Conservation (phyloP, 2,888 invertebrate genomes). For the Scrobipalpa costella region DNA sequence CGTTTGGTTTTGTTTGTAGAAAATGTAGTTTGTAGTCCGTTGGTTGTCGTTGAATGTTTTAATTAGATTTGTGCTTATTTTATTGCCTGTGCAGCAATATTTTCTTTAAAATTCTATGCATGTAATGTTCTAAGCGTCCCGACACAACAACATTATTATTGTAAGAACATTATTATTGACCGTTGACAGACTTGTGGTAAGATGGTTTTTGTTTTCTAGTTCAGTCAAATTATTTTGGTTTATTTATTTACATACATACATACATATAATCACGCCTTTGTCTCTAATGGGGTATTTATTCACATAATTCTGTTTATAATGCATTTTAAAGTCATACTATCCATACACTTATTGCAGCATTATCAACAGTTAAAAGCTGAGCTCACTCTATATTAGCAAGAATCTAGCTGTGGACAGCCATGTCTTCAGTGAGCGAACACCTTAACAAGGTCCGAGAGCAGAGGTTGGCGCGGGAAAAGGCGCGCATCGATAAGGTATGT, state of each 20-base stretch:
- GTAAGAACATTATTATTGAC: background rate
- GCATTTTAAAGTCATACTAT: too few species aligned
- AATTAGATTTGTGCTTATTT: slow-evolving; percentile 11
- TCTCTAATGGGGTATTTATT: background rate
- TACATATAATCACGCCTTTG: too few species aligned
- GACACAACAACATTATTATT: background rate
- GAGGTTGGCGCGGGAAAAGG: slow-evolving; percentile 63
- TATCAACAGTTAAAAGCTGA: background rate
- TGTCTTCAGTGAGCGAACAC: slow-evolving; percentile 51
- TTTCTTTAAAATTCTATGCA: slow-evolving; percentile 3
- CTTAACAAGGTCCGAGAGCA: slow-evolving; percentile 62
- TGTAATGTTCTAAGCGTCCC: background rate
- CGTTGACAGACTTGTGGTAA: slow-evolving; percentile 10
- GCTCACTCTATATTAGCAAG: background rate
- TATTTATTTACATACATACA: background rate
- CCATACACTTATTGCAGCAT: too few species aligned
- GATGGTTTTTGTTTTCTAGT: background rate
- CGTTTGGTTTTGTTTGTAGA: slow-evolving; percentile 27
- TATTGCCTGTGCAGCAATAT: background rate
- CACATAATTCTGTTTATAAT: too few species aligned
- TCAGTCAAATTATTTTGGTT: background rate
- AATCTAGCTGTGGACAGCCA: slow-evolving; percentile 21
- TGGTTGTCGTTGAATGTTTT: slow-evolving; percentile 8
- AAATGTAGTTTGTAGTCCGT: slow-evolving; percentile 29
- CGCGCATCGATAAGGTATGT: slow-evolving; percentile 65